phyloP scores from a whole-genome alignment of 2,113 vertebrate genomes.

The Ciconia boyciana region DNA sequence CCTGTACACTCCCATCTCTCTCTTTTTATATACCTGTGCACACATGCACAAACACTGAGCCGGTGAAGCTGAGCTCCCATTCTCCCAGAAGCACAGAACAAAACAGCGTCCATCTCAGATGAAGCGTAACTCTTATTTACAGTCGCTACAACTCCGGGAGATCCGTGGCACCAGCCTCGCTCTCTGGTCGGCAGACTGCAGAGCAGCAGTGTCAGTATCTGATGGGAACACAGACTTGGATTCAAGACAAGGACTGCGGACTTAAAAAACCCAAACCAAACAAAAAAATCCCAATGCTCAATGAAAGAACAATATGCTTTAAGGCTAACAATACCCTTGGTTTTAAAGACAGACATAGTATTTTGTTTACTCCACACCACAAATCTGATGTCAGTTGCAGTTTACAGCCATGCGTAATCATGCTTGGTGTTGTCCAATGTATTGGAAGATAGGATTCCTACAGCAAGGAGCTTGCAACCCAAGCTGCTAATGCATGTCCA shows the following conservation, averaged over 20 bases:
- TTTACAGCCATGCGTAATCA: not conserved
- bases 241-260: not conserved
- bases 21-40: not conserved
- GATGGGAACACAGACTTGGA: not conserved
- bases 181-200: not conserved
- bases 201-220: not conserved
- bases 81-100: not conserved
- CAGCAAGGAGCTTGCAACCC: not conserved
- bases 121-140: accelerated
- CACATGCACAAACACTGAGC: too few relatives aligned
- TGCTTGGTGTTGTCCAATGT: accelerated
- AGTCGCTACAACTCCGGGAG: not conserved
- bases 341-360: not conserved
- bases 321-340: not conserved
- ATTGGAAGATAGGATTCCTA: not conserved
- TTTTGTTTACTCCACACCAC: not conserved
- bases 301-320: not conserved
- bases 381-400: not conserved
- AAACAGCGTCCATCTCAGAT: accelerated
- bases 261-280: not conserved
- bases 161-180: not conserved
- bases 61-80: not conserved
- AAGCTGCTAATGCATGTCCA: not conserved
- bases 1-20: accelerated
- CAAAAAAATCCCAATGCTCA: not conserved